Evolutionary conservation across 2,888 invertebrate species (phyloP).

Genomic region (Psococerastis gibbosa): DNA sequence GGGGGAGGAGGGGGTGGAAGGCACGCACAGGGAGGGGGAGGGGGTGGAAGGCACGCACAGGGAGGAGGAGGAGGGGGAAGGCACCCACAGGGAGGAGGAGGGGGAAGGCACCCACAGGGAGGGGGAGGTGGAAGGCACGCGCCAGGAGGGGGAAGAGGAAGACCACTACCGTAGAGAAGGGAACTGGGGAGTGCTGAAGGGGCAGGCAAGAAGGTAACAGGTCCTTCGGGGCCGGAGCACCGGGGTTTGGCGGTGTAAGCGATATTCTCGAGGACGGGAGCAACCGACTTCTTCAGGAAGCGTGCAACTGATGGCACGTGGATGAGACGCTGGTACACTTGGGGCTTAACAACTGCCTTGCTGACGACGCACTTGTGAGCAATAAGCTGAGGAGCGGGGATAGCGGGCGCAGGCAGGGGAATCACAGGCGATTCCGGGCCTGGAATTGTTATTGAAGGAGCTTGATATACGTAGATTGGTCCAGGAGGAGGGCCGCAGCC

Average conservation of each 20-base stretch:
- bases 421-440: background rate
- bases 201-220: no score
- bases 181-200: no score
- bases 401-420: background rate
- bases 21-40: background rate
- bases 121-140: no score
- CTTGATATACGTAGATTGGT: background rate
- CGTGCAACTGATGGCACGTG: background rate
- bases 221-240: no score
- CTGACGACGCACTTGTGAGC: constrained; percentile 6
- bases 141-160: no score
- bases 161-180: no score
- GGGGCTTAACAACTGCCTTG: constrained; percentile 8
- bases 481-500: background rate
- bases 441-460: constrained; percentile 4
- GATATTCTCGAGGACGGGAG: constrained; percentile 5
- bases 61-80: no score
- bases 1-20: background rate
- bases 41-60: background rate
- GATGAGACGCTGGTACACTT: constrained; percentile 1
- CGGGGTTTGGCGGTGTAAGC: constrained; percentile 6
- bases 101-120: no score
- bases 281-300: constrained; percentile 2
- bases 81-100: no score
- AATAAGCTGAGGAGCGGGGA: constrained; percentile 2